Base-by-base conservation (phyloP, 2,797 vertebrate species). In the Parauchenoglanis ngamensis region DNA sequence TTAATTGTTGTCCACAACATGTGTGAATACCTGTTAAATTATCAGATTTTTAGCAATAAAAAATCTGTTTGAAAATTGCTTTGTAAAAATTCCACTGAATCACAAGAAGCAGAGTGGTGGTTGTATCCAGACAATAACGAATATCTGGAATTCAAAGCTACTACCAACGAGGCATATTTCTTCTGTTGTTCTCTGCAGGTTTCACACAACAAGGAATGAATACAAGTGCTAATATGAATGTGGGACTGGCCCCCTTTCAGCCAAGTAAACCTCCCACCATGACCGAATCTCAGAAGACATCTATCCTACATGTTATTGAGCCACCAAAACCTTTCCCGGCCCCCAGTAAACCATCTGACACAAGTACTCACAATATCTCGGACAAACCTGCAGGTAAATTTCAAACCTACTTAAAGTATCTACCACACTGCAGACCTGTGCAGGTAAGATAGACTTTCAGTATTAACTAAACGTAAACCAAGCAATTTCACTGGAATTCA, bases 171-270 rank as follows among this genome's bases (percentile, higher is more conserved):
- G 68, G 49, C 57, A 67, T 46, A 6, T 73, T 79, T 89, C 65
- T 87, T 54, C 63, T 89, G 28, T 86, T 85, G 52, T 91, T 40
- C 80, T 85, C 72, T 87, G 78, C 88, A 96, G 96, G 95, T 80
- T 94, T 95, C 89, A 93, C 94, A 84, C 94, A 95, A 90, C 91
- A 95, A 88, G 95, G 87, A 59, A 84, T 92, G 89, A 90, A 88
- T 67, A 81, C 84, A 83, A 89, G 88, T 79, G 88, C 88, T 89
- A 89, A 92, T 87, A 83, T 91, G 88, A 95, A 94, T 59, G 89
- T 93, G 59, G 90, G 90, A 23, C 79, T 94, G 90, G 92, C 94
- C 3, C 94, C 95, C 0, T 93, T 94, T 89, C 95, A 95, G 91
- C 92, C 92, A 84, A 91, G 88, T 49, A 93, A 95, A 92, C 89